These are phyloP conservation scores for Amazonetta brasiliensis DNA, from an alignment of 2,797 vertebrate genomes.

Conservation along the genomic window DNA sequence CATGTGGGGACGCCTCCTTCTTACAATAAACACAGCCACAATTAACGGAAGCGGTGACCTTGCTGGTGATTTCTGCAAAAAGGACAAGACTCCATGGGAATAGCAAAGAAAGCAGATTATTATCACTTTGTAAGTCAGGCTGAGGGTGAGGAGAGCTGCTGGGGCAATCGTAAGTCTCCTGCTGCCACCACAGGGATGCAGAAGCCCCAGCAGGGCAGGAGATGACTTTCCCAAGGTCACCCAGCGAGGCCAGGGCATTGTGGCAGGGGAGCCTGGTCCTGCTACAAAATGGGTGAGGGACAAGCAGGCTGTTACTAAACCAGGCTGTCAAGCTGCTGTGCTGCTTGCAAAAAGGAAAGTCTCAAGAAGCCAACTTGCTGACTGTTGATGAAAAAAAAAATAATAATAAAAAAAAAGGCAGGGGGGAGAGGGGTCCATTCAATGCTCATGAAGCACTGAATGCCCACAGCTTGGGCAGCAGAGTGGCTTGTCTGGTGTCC, in stretches of 20 bases:
- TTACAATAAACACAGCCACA: slow-evolving; percentile 44
- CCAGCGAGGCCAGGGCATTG: rapidly evolving
- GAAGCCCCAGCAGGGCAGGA: not conserved
- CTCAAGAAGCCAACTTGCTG: not conserved
- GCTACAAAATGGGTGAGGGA: not conserved
- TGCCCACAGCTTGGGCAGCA: not conserved
- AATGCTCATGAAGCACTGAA: not conserved
- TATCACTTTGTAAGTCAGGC: not conserved
- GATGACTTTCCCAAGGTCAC: not conserved
- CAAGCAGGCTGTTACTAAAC: not conserved
- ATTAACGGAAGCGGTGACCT: slow-evolving; percentile 48
- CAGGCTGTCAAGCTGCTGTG: not conserved
- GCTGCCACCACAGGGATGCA: not conserved
- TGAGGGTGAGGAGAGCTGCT: not conserved
- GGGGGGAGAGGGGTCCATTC: not conserved
- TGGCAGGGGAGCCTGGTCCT: not conserved
- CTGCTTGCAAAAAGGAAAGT: not conserved
- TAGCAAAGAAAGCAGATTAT: slow-evolving; percentile 15
- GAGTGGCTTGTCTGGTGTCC: not conserved
- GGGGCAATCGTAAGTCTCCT: not conserved
- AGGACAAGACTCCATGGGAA: slow-evolving; percentile 5
- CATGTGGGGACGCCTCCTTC: not conserved
- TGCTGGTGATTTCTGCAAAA: slow-evolving; percentile 8
- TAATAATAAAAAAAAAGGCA: too few relatives aligned
- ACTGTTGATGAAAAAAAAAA: not conserved